Base-by-base conservation (phyloP, 1,140 invertebrate genomes). In the Episyrphus balteatus region DNA sequence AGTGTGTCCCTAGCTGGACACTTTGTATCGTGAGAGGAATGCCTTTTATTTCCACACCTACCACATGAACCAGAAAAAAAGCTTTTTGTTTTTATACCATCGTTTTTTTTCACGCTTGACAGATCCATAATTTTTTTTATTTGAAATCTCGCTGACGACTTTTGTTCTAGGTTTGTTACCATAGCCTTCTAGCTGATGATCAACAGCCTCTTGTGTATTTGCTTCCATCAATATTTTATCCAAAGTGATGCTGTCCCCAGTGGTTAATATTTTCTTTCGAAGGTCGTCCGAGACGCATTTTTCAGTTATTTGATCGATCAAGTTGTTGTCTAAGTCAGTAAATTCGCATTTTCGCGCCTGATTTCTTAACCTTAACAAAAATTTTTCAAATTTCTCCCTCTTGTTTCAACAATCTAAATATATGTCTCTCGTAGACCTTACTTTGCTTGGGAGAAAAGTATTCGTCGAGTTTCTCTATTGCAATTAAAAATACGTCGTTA, bases 321-420 rank as follows among this genome's bases (percentile, higher is more conserved):
- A 40, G 41, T 62, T 56, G 36, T 57, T 48, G 31, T 57, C 53
- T 15, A 54, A 44, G 33, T 49, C 51, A 26, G 51, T 59, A n/a
- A 61, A 61, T 17, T 31, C 42, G 45, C 58, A 62, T 42, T 58
- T 53, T 17, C 44, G 54, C 10, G 59, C 54, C 48, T 66, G 62
- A 13, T 13, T 17, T 17, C 40, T 5, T 13, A 42, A 13, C 32
- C 53, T 46, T 19, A 42, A 8, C n/a, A 42, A 1, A 7, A 17
- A 17, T 18, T 42, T 19, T 5, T 18, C 17, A n/a, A n/a, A n/a
- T n/a, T n/a, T n/a, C n/a, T 14, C 26, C 32, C 36, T 14, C 34
- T 3, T 15, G 44, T 36, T 32, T 36, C 26, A 46, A 11, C 5
- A 15, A 34, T 6, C 44, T 10, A 26, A 46, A 46, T n/a, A 37